Evolutionary conservation across 2,797 vertebrate genomes (phyloP), one percentile per base, ranked within the genome.

Genomic region (Coracias cyanogaster): DNA sequence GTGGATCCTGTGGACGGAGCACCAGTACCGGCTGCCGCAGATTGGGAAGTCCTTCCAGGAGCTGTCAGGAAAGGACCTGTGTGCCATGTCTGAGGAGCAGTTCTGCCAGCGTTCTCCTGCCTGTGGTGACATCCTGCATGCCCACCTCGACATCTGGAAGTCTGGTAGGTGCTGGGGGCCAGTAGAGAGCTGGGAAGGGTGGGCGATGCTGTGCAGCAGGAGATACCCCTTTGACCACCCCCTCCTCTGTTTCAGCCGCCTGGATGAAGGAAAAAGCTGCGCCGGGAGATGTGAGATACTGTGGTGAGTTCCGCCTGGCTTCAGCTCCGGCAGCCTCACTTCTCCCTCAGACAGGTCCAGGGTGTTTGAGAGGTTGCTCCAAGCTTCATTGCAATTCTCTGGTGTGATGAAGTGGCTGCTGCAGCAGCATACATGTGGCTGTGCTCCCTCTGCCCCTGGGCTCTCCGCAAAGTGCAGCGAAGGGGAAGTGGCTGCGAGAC

Each of bases 131-230:
- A 99, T 99, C 16, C 98, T 99, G 76, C 98, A 99, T 0, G 99
- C 99, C 39, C 99, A 99, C 97, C 98, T 99, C 62, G 99, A 99
- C 97, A 99, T 99, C 95, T 99, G 99, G 99, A 99, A 99, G 94
- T 99, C 99, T 96, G 99, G 99, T 99, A 69, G 62, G 93, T 61
- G 26, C n/a, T 1, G 4, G 66, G 14, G 77, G 31, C 25, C 0
- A 0, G 57, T 69, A 49, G 35, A 51, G 22, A 45, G 79, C 78
- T 29, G 79, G 33, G 62, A 39, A 62, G 55, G 67, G 65, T 1
- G 67, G 62, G 70, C 1, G 18, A 54, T 69, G 65, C 79, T 26
- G 25, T 9, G 31, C 41, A 6, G 54, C 12, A 3, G 46, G 55
- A 51, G 31, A 8, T 3, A 15, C 55, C 48, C n/a, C 39, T 45